These are phyloP conservation scores for Bos indicus DNA, from an alignment of 2,113 vertebrate genomes.

Conservation along the genomic window DNA sequence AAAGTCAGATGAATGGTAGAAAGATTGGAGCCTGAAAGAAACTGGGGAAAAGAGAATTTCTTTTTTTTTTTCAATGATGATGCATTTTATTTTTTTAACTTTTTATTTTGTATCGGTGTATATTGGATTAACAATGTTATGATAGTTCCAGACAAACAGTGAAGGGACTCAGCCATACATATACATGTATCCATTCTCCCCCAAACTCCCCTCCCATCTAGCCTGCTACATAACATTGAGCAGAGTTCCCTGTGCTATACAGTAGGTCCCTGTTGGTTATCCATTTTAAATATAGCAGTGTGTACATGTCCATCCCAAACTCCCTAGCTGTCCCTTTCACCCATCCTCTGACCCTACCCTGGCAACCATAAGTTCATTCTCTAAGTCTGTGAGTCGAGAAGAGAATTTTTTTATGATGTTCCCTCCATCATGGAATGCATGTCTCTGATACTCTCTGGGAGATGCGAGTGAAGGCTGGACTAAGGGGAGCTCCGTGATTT, in stretches of 20 bases:
- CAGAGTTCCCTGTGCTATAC: not conserved
- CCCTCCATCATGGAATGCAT: not conserved
- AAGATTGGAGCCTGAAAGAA: not conserved
- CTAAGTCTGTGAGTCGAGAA: not conserved
- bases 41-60: not conserved
- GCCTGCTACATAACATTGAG: not conserved
- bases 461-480: not conserved
- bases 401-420: not conserved
- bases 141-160: not conserved
- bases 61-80: not conserved
- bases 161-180: not conserved
- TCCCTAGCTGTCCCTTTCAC: not conserved
- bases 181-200: not conserved
- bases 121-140: not conserved
- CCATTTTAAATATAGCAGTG: not conserved
- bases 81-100: not conserved
- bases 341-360: rapidly evolving
- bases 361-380: not conserved
- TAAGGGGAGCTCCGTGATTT: not conserved
- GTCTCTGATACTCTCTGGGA: not conserved
- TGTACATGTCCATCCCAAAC: not conserved
- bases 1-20: not conserved
- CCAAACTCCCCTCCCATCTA: not conserved
- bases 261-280: not conserved
- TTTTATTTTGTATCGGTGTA: not conserved